Percentiles rank a stretch among this genome's conserved stretches.
Evolutionary conservation across 2,888 invertebrate genomes (phyloP).

Genomic region (Cryptocephalus primarius): DNA sequence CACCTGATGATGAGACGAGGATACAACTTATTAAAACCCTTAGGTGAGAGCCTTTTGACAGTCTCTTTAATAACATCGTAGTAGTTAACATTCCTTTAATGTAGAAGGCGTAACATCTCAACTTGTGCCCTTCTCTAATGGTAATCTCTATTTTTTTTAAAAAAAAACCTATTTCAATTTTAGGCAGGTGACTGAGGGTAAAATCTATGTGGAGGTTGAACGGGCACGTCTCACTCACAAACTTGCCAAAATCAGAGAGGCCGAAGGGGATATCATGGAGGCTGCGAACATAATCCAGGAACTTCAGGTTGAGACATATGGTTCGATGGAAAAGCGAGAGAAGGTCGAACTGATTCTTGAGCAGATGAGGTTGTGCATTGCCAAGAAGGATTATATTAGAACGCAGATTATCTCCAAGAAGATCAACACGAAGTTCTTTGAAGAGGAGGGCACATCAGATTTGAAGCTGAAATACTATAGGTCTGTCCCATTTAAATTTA

Average conservation of each 20-base stretch:
- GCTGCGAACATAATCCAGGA: slow-evolving; percentile 94
- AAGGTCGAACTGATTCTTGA: slow-evolving; percentile 95
- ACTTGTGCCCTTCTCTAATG: background rate
- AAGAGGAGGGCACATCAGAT: slow-evolving; percentile 54
- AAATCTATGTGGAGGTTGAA: slow-evolving; percentile 99
- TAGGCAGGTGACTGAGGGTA: slow-evolving; percentile 83
- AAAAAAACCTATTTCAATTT: background rate
- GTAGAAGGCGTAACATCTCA: no score
- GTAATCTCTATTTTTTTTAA: no score
- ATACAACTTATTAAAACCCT: slow-evolving; percentile 93
- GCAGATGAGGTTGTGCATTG: slow-evolving; percentile 95
- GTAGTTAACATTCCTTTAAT: background rate
- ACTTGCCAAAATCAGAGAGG: slow-evolving; percentile 73
- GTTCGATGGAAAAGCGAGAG: slow-evolving; percentile 96
- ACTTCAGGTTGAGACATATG: slow-evolving; percentile 93
- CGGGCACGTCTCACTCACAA: slow-evolving; percentile 90
- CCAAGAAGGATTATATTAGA: slow-evolving; percentile 90
- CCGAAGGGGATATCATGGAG: slow-evolving; percentile 72
- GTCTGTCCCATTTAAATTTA: no score
- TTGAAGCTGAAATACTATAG: slow-evolving; percentile 47
- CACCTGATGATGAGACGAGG: slow-evolving; percentile 81
- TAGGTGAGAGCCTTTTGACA: slow-evolving; percentile 34
- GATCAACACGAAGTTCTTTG: slow-evolving; percentile 94
- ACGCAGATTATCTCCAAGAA: slow-evolving; percentile 99
- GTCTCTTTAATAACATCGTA: background rate